A percentile compares a stretch with the other conserved stretches of the same genome.
phyloP scores from a whole-genome alignment of 1,140 invertebrate species.

The Protaetia brevitarsis region DNA sequence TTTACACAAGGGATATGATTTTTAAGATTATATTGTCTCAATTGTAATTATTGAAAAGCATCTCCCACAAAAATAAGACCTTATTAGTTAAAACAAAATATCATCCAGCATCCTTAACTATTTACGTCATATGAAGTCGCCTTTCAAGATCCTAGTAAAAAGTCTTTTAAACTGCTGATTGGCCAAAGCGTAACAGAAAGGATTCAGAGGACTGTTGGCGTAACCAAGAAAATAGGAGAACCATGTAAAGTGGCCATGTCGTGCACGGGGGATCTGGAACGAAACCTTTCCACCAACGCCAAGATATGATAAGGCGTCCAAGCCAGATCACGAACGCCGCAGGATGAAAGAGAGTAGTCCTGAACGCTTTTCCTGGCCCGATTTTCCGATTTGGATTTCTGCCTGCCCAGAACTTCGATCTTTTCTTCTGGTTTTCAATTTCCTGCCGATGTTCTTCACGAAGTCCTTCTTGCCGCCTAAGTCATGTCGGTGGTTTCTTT shows the following conservation, averaged over 20 bases:
- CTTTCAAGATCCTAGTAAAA: constrained; percentile 89
- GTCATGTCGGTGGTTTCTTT: constrained; percentile 42
- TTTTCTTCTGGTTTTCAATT: constrained; percentile 74
- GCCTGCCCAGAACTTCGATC: constrained; percentile 64
- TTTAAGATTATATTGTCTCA: not conserved
- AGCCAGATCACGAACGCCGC: constrained; percentile 98
- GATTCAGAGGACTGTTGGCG: constrained; percentile 97
- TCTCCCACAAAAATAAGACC: no score
- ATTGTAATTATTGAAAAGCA: not conserved
- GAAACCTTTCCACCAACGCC: constrained; percentile 95
- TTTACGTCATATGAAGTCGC: constrained; percentile 90
- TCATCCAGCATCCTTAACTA: no score
- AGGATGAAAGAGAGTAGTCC: constrained; percentile 98
- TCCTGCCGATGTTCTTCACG: constrained; percentile 78
- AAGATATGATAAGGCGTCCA: constrained; percentile 99
- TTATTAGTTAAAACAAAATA: no score
- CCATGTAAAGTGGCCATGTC: constrained; percentile 91
- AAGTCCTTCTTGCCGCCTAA: constrained; percentile 57
- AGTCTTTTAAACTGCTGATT: constrained; percentile 99
- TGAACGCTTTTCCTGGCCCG: constrained; percentile 95
- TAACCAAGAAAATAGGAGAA: constrained; percentile 99
- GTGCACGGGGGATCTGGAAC: constrained; percentile 82
- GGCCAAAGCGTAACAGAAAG: constrained; percentile 97
- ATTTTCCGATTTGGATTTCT: constrained; percentile 98
- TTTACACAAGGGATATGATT: no score